These are phyloP conservation scores for Euzetes globulus DNA, from an alignment of 2,888 invertebrate species.

Conservation along the genomic window DNA sequence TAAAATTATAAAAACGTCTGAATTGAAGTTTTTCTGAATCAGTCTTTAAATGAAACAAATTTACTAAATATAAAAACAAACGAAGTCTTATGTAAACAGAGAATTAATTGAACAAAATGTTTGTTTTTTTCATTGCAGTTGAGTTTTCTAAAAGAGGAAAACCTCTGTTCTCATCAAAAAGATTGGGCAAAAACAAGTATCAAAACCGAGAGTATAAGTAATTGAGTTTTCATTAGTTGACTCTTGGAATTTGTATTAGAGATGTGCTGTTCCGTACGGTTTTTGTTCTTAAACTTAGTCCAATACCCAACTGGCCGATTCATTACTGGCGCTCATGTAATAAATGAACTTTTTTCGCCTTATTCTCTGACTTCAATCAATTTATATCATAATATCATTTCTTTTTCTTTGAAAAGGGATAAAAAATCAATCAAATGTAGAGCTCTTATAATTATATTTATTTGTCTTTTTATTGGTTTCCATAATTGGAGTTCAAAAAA, in stretches of 20 bases:
- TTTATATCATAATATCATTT: not conserved
- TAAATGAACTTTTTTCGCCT: not conserved
- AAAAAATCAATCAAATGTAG: not conserved
- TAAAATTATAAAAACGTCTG: too few relatives aligned
- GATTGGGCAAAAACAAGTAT: not conserved
- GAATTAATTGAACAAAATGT: too few relatives aligned
- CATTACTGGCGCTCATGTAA: not conserved
- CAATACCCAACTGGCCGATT: conserved; percentile 18
- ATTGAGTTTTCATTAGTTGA: not conserved
- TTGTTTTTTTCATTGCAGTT: too few relatives aligned
- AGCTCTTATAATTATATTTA: not conserved
- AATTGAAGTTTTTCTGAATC: too few relatives aligned
- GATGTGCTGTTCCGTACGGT: not conserved
- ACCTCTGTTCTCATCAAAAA: too few relatives aligned
- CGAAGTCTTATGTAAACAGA: too few relatives aligned
- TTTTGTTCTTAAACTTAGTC: not conserved
- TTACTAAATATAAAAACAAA: too few relatives aligned
- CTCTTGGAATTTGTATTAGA: not conserved
- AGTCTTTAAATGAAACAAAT: too few relatives aligned
- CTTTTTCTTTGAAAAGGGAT: not conserved
- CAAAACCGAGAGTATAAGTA: not conserved
- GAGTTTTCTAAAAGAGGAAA: too few relatives aligned
- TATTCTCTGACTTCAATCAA: not conserved
- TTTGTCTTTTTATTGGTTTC: not conserved
- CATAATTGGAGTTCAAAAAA: not conserved